These are phyloP conservation scores for Dryocosmus kuriphilus DNA, from an alignment of 2,888 invertebrate species.

Conservation along the genomic window DNA sequence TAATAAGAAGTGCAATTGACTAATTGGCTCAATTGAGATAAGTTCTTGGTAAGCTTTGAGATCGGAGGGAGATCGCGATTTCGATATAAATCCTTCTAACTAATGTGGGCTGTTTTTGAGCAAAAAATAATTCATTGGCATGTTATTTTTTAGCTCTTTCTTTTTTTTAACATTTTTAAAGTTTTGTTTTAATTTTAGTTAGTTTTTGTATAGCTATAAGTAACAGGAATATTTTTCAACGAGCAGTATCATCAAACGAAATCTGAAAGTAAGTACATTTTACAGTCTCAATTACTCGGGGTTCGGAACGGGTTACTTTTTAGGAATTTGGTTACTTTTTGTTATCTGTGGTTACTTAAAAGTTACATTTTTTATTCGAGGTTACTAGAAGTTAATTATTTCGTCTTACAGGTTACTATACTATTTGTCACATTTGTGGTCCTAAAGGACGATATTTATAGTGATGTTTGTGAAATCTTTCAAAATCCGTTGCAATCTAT, in stretches of 20 bases:
- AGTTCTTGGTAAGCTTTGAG: constrained; percentile 36
- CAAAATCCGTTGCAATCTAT: no score
- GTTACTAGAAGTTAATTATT: no score
- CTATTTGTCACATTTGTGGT: no score
- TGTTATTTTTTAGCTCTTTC: not conserved
- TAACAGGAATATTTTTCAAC: not conserved
- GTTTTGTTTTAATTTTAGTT: not conserved
- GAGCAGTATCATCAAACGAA: not conserved
- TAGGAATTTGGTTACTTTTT: no score
- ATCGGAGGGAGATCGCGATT: constrained; percentile 31
- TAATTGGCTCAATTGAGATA: constrained; percentile 40
- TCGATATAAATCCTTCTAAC: constrained; percentile 16
- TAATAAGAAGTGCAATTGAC: constrained; percentile 35
- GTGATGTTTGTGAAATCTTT: no score
- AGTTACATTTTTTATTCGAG: no score
- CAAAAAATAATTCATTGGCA: not conserved
- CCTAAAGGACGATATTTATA: no score
- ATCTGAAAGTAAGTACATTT: constrained; percentile 1
- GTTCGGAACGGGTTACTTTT: no score
- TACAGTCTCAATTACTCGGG: not conserved
- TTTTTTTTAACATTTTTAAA: not conserved
- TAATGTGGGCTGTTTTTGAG: constrained; percentile 1
- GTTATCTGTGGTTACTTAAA: no score
- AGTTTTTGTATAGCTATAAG: not conserved
- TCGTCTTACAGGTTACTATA: no score